phyloP scores from a whole-genome alignment of 1,140 invertebrate genomes.

The Euglossa dilemma region DNA sequence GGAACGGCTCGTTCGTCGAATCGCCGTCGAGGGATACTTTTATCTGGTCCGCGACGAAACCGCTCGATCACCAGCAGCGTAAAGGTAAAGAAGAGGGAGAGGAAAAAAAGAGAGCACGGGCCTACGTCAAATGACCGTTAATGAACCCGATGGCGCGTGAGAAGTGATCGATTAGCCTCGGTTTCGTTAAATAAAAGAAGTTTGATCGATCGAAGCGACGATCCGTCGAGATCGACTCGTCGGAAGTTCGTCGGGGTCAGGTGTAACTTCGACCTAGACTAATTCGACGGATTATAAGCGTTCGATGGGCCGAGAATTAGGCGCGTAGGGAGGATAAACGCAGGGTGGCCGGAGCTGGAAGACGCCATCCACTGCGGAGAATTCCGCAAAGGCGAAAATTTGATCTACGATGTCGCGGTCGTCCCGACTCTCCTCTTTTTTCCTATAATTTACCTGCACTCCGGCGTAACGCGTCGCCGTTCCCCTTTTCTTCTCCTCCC shows the following conservation, averaged over 20 bases:
- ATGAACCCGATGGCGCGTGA: slow-evolving; percentile 29
- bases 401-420: neutral
- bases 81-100: neutral
- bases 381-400: slow-evolving; percentile 9
- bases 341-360: slow-evolving; percentile 41
- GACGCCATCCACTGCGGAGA: too few relatives aligned
- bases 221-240: slow-evolving; percentile 50
- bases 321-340: slow-evolving; percentile 48
- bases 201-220: slow-evolving; percentile 48
- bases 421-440: neutral
- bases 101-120: too few relatives aligned
- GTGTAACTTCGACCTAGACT: slow-evolving; percentile 48
- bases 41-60: neutral
- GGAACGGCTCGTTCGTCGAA: too few relatives aligned
- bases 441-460: neutral
- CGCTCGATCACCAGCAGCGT: neutral
- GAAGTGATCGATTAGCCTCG: slow-evolving; percentile 51
- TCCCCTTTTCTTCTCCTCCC: neutral
- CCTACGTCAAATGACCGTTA: slow-evolving; percentile 28
- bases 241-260: slow-evolving; percentile 45
- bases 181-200: neutral
- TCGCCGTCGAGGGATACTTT: neutral
- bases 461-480: neutral
- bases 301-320: slow-evolving; percentile 20
- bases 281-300: slow-evolving; percentile 60